These are phyloP conservation scores for Camponotus floridanus DNA, from an alignment of 1,140 invertebrate genomes.

Conservation along the genomic window DNA sequence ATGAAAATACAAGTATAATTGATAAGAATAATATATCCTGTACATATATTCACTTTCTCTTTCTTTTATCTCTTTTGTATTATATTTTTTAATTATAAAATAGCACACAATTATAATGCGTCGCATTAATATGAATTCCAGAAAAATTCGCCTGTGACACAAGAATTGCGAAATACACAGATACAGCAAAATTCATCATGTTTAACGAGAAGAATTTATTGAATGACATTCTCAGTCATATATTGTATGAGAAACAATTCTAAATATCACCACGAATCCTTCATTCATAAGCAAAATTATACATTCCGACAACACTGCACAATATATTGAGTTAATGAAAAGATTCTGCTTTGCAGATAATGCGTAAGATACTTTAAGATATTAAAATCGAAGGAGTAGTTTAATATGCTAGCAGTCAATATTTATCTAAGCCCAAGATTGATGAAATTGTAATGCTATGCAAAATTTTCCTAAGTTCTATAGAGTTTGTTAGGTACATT, in stretches of 20 bases:
- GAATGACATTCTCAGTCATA: neutral
- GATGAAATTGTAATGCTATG: neutral
- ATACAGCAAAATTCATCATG: neutral
- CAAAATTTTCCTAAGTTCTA: neutral
- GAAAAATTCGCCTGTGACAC: too few relatives aligned
- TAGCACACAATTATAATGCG: neutral
- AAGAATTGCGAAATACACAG: neutral
- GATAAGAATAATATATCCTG: too few relatives aligned
- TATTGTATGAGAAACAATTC: slow-evolving; percentile 3
- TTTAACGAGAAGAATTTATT: neutral
- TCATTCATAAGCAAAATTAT: slow-evolving; percentile 15
- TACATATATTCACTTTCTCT: too few relatives aligned
- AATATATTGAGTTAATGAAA: neutral
- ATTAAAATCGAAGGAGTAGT: neutral
- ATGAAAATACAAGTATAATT: too few relatives aligned
- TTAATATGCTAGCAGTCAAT: neutral
- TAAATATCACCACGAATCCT: neutral
- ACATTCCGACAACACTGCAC: neutral
- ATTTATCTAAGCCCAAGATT: neutral
- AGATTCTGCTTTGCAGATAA: neutral
- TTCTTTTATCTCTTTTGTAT: neutral
- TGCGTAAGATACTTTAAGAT: neutral
- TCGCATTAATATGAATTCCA: neutral
- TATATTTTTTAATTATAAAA: neutral
- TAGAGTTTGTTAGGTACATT: neutral